Evolutionary conservation across 1,140 invertebrate species (phyloP).

Genomic region (Theocolax elegans): DNA sequence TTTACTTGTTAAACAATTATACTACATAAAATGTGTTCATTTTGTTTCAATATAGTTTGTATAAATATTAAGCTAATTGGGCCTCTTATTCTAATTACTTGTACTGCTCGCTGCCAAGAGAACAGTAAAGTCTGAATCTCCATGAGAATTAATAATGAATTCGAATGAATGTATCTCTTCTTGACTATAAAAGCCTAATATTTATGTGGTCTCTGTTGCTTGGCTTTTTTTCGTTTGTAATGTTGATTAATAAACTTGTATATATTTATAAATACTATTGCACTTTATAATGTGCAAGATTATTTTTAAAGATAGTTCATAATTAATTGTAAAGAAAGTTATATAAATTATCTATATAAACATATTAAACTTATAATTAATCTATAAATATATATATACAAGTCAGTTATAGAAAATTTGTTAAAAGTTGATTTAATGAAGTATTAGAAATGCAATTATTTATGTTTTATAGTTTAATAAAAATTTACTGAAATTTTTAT

Average conservation of each 20-base stretch:
- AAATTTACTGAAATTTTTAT: too few relatives aligned
- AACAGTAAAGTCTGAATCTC: slow-evolving; percentile 30
- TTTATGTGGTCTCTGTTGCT: slow-evolving; percentile 4
- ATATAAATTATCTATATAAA: slow-evolving; percentile 14
- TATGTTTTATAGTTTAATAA: too few relatives aligned
- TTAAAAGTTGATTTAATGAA: too few relatives aligned
- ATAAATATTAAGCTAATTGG: too few relatives aligned
- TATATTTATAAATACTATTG: slow-evolving; percentile 11
- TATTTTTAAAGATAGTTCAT: not conserved
- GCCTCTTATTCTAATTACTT: too few relatives aligned
- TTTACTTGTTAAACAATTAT: too few relatives aligned
- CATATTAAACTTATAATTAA: slow-evolving; percentile 9
- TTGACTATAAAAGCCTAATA: slow-evolving; percentile 23
- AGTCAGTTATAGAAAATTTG: slow-evolving; percentile 5
- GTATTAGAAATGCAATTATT: too few relatives aligned
- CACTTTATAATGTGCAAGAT: too few relatives aligned
- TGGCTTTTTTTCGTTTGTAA: slow-evolving; percentile 22
- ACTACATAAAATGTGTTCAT: too few relatives aligned
- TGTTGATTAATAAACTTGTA: slow-evolving; percentile 22
- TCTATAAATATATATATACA: not conserved
- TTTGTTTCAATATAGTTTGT: too few relatives aligned
- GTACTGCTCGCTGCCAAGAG: slow-evolving; percentile 53
- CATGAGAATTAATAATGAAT: slow-evolving; percentile 9
- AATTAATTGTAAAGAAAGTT: slow-evolving; percentile 12
- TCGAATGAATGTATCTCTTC: slow-evolving; percentile 31